These are phyloP conservation scores for Leptodactylus fallax DNA, from an alignment of 2,797 vertebrate species.

Conservation along the genomic window DNA sequence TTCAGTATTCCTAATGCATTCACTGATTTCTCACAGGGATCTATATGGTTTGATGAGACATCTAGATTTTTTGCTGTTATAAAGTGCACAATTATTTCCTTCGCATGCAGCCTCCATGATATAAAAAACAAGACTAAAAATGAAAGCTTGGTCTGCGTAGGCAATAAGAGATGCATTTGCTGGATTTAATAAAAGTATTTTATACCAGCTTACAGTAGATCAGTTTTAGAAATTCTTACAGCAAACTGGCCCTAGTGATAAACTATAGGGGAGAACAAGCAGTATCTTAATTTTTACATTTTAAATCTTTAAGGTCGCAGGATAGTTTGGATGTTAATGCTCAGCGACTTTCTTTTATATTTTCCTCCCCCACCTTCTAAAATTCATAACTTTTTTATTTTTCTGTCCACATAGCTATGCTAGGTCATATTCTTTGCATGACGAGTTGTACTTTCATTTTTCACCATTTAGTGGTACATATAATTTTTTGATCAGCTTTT, in stretches of 20 bases:
- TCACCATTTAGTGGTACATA: too few relatives aligned
- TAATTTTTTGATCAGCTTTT: too few relatives aligned
- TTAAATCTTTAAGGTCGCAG: too few relatives aligned
- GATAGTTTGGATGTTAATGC: too few relatives aligned
- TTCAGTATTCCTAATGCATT: not conserved
- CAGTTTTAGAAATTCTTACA: not conserved
- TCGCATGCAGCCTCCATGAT: not conserved
- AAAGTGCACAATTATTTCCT: not conserved
- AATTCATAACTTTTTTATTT: too few relatives aligned
- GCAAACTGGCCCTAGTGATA: not conserved
- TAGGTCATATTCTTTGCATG: too few relatives aligned
- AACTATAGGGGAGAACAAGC: too few relatives aligned
- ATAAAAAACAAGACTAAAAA: not conserved
- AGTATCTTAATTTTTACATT: too few relatives aligned
- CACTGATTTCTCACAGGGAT: constrained; percentile 9
- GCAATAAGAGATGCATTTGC: not conserved
- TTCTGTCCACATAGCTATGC: too few relatives aligned
- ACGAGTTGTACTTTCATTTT: too few relatives aligned
- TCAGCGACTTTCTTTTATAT: too few relatives aligned
- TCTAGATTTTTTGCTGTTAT: not conserved
- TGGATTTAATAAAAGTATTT: not conserved
- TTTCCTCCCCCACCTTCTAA: too few relatives aligned
- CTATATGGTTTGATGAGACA: not conserved
- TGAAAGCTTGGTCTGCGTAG: not conserved
- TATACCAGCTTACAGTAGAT: not conserved